Evolutionary conservation across 2,888 invertebrate species (phyloP).

Genomic region (Drosophila mimetica): DNA sequence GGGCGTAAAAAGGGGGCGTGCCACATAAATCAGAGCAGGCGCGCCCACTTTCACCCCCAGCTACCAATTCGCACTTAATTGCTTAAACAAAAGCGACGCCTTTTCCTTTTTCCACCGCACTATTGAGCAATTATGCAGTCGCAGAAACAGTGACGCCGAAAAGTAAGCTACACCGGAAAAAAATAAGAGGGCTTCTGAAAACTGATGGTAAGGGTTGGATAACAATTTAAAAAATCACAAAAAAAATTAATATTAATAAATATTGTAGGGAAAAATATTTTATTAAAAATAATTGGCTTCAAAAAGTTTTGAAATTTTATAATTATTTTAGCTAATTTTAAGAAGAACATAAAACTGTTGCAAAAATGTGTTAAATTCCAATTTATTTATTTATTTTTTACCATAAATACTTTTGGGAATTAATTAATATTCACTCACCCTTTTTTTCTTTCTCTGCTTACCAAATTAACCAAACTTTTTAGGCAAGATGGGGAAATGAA

Average conservation of each 20-base stretch:
- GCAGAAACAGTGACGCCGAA: conserved; percentile 9
- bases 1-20: conserved; percentile 3
- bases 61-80: conserved; percentile 55
- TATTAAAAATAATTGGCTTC: too few species aligned
- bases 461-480: conserved; percentile 62
- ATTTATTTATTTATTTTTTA: too few species aligned
- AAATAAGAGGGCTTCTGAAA: neutral
- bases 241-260: too few species aligned
- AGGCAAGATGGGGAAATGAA: conserved; percentile 26
- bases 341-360: too few species aligned
- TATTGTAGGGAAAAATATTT: too few species aligned
- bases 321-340: too few species aligned
- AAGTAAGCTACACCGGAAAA: conserved; percentile 11
- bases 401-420: too few species aligned
- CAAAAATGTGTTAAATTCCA: too few species aligned
- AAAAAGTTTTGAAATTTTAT: too few species aligned
- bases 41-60: conserved; percentile 11
- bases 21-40: conserved; percentile 65
- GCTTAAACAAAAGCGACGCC: conserved; percentile 66
- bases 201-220: too few species aligned
- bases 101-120: conserved; percentile 41
- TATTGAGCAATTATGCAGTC: conserved; percentile 74
- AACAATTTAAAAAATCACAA: too few species aligned
- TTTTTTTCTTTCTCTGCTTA: neutral
- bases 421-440: too few species aligned